phyloP scores from a whole-genome alignment of 1,140 invertebrate genomes.

The Ephestia elutella region DNA sequence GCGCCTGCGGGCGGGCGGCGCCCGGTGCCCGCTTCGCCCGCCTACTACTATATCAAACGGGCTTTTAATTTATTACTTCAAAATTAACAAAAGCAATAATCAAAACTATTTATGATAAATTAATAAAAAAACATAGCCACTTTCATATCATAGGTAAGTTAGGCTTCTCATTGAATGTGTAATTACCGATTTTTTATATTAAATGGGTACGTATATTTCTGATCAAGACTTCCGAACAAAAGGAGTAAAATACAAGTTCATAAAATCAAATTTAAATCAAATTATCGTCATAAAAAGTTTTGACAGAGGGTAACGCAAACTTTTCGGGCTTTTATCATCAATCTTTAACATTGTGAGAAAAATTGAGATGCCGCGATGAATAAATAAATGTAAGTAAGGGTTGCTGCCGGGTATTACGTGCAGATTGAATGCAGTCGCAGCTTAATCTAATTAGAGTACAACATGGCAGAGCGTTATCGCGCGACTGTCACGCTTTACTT shows the following conservation, averaged over 20 bases:
- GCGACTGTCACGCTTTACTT: slow-evolving; percentile 39
- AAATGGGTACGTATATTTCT: background rate
- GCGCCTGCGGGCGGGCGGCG: slow-evolving; percentile 65
- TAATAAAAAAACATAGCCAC: background rate
- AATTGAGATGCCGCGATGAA: background rate
- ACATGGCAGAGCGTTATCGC: slow-evolving; percentile 35
- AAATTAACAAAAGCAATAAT: slow-evolving; percentile 19
- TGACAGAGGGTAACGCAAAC: slow-evolving; percentile 3
- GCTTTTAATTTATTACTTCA: slow-evolving; percentile 51
- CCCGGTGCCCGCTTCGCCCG: slow-evolving; percentile 49
- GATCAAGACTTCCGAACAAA: background rate
- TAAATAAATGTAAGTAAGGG: background rate
- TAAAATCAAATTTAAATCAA: slow-evolving; percentile 6
- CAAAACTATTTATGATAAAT: background rate
- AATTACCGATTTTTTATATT: too few relatives aligned
- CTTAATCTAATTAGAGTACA: slow-evolving; percentile 23
- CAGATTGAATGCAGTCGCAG: background rate
- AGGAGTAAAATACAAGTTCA: background rate
- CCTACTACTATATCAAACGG: slow-evolving; percentile 50
- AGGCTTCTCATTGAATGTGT: too few relatives aligned
- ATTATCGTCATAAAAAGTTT: slow-evolving; percentile 7
- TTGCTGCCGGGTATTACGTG: background rate
- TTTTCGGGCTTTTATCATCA: slow-evolving; percentile 5
- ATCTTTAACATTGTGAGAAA: slow-evolving; percentile 2
- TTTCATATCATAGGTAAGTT: background rate